These are phyloP conservation scores for Heliconius hermathena DNA, from an alignment of 1,140 invertebrate species.

Conservation along the genomic window DNA sequence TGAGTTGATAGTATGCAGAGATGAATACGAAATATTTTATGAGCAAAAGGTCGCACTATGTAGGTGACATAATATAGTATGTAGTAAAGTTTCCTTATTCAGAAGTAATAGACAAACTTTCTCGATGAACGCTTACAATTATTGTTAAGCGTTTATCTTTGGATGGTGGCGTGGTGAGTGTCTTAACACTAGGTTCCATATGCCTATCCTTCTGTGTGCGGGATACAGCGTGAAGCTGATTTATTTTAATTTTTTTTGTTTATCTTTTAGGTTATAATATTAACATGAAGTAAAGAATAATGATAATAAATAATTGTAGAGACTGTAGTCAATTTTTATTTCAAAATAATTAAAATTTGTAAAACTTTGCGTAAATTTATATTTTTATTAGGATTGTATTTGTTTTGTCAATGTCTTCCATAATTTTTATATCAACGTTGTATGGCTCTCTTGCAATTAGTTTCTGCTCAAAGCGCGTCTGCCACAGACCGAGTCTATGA, in stretches of 20 bases:
- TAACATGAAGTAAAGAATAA: not conserved
- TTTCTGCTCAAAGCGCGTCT: slow-evolving; percentile 78
- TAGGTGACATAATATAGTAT: not conserved
- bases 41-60: slow-evolving; percentile 6
- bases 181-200: too few species aligned
- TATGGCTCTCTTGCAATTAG: slow-evolving; percentile 78
- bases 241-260: not conserved
- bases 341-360: too few species aligned
- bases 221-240: too few species aligned
- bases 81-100: slow-evolving; percentile 6
- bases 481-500: slow-evolving; percentile 74
- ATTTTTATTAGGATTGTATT: not conserved
- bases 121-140: not conserved
- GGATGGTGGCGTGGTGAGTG: too few species aligned
- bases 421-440: slow-evolving; percentile 51
- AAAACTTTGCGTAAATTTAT: not conserved
- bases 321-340: too few species aligned
- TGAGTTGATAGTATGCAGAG: slow-evolving; percentile 17
- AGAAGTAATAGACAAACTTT: not conserved
- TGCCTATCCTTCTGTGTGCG: too few species aligned
- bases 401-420: slow-evolving; percentile 25
- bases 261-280: not conserved
- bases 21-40: slow-evolving; percentile 19
- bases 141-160: not conserved
- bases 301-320: too few species aligned